phyloP scores from a whole-genome alignment of 2,888 invertebrate species.

The Meghimatium bilineatum region DNA sequence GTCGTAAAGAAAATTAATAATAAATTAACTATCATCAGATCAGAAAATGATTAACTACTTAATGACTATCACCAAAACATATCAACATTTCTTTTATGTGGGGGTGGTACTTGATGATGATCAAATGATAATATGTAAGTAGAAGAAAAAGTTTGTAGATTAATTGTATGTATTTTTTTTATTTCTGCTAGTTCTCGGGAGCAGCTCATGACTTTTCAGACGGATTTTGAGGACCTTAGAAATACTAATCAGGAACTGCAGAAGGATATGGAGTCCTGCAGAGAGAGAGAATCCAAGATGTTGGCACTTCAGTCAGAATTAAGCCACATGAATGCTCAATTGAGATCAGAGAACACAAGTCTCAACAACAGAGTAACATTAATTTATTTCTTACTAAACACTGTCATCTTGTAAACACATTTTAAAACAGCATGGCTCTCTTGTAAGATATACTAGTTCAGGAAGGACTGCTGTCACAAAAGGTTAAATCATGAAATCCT shows the following conservation, averaged over 20 bases:
- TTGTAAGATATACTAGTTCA: too few species aligned
- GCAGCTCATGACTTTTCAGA: conserved; percentile 64
- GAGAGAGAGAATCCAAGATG: conserved; percentile 86
- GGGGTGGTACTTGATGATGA: too few species aligned
- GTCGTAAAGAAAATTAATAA: too few species aligned
- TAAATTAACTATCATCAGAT: too few species aligned
- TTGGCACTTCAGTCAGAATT: conserved; percentile 83
- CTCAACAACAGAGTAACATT: conserved; percentile 80
- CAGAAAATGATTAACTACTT: too few species aligned
- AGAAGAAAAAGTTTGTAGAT: not conserved
- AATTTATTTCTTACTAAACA: not conserved
- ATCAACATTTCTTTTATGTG: too few species aligned
- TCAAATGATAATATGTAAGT: too few species aligned
- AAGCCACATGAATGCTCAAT: conserved; percentile 73
- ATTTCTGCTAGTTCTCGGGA: conserved; percentile 65
- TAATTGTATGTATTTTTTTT: not conserved
- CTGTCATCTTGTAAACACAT: too few species aligned
- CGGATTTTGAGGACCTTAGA: conserved; percentile 68
- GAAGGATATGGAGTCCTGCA: conserved; percentile 84
- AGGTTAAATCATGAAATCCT: too few species aligned
- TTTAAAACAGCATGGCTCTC: too few species aligned
- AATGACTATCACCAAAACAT: too few species aligned
- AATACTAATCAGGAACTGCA: conserved; percentile 79
- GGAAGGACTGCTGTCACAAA: too few species aligned
- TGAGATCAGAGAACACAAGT: conserved; percentile 82